Base-by-base conservation (phyloP, 2,113 vertebrate genomes). In the Cariama cristata region DNA sequence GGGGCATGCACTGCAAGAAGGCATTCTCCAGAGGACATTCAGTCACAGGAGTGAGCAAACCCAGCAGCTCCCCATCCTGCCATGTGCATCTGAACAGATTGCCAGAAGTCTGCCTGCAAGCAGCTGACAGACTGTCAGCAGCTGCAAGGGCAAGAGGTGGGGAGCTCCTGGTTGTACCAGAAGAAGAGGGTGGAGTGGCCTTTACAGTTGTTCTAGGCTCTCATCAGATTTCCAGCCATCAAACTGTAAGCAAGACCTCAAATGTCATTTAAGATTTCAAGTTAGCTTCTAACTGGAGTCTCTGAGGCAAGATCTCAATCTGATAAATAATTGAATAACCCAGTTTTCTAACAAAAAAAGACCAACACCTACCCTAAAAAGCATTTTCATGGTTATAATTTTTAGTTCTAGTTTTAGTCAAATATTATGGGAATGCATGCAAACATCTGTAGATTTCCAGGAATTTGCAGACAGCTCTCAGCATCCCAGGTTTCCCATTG, bases 231-330 rank as follows among this genome's bases (percentile, higher is more conserved):
- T 97, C 86, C 80, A 92, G 86, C 50, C 80, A 66, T 63, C 33
- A 81, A 55, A 75, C 42, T 91, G 82, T 86, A 96, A 95, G 77
- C n/a, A 94, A 79, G 66, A 72, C 66, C 50, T 84, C 76, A 79
- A 91, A 74, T 85, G 35, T 72, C 18, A 45, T 84, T 80, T 89
- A 82, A 91, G 32, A 76, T 68, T 82, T 93, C 79, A 80, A 93
- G 21, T 74, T 84, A 79, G 26, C 60, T 95, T 95, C 74, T 94
- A 97, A 60, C 21, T 38, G 66, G 50, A 86, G 81, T 91, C 45
- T 76, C 62, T 13, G 19, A 88, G 86, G 86, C 44, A 89, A 95
- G 89, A 85, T 85, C 56, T 55, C 79, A 83, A 26, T 56, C 55
- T 85, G 75, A 95, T 12, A 30, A 95, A 92, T 79, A 95, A 74